Evolutionary conservation across 2,888 invertebrate genomes (phyloP), one percentile per base, ranked within the genome.

Genomic region (Acrocyrtus sp.): DNA sequence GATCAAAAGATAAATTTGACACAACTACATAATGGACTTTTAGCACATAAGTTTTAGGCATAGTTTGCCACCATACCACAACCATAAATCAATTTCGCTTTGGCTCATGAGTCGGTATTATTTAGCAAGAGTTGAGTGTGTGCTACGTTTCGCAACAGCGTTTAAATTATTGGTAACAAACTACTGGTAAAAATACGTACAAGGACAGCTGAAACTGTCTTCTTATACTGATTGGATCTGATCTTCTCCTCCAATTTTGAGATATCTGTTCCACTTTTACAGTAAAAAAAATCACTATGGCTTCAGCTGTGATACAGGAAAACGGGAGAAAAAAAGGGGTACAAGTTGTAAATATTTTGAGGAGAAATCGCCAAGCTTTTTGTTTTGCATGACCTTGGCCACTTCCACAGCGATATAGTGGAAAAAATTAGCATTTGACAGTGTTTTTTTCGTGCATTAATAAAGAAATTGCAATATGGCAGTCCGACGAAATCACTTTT

Each of bases 361-460:
- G 2, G 4, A 19, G 51, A 8, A 12, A 48, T 29, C 41, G 27
- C n/a, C n/a, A n/a, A n/a, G n/a, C n/a, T n/a, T n/a, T n/a, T n/a
- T n/a, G n/a, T n/a, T 39, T 53, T 43, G 50, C 45, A 67, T 66
- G 66, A 67, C 73, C 73, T 73, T 73, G 73, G 57, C 56, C 48
- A 73, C 62, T 73, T 73, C 57, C 54, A 65, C 54, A 65, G n/a
- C 34, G 22, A 34, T 53, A 22, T 54, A 27, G 53, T 53, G 62
- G 10, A 26, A 41, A 22, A 21, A 12, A 58, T 24, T 27, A n/a
- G 17, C 21, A 17, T 47, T 12, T 2, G 21, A 19, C 5, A n/a
- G 5, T 5, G 17, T 45, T n/a, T 45, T n/a, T 5, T 15, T n/a
- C 5, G 17, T 45, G 17, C 17, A 5, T 19, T 10, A 2, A 47